These are phyloP conservation scores for Trichogramma pretiosum DNA, from an alignment of 1,140 invertebrate genomes.

Conservation along the genomic window DNA sequence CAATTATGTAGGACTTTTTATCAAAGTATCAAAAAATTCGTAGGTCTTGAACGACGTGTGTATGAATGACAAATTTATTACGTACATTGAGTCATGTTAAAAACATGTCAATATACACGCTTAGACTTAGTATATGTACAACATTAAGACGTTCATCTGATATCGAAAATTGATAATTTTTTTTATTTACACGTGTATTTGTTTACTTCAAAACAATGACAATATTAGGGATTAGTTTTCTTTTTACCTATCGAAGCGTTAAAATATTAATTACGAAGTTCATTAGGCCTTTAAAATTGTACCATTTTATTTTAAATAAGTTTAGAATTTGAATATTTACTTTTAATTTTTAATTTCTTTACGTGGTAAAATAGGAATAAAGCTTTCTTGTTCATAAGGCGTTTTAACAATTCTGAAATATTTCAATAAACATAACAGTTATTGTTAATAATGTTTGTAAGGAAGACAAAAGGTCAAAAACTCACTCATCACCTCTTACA, in stretches of 20 bases:
- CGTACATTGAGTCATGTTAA: conserved; percentile 25
- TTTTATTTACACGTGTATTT: conserved; percentile 24
- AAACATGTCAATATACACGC: conserved; percentile 25
- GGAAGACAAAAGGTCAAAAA: no score
- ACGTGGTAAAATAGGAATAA: conserved; percentile 1
- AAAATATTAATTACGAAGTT: conserved; percentile 10
- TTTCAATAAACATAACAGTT: no score
- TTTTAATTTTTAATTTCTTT: conserved; percentile 1
- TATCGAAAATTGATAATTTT: conserved; percentile 13
- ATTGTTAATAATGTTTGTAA: no score
- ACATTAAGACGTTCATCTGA: conserved; percentile 9
- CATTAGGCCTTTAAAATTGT: not conserved
- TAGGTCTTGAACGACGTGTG: no score
- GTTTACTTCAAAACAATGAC: conserved; percentile 8
- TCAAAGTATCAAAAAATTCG: no score
- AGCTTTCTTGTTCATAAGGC: conserved; percentile 1
- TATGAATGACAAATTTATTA: conserved; percentile 24
- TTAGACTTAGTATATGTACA: conserved; percentile 21
- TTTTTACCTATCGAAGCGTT: conserved; percentile 2
- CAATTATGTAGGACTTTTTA: no score
- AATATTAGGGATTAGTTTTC: not conserved
- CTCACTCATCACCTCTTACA: no score
- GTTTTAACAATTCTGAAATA: no score
- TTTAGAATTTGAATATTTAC: conserved; percentile 2
- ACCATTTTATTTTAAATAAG: conserved; percentile 11